A percentile compares a stretch with the other conserved stretches of the same genome.
Conservation (phyloP, 2,888 invertebrate species). For the Yponomeuta evonymella region DNA sequence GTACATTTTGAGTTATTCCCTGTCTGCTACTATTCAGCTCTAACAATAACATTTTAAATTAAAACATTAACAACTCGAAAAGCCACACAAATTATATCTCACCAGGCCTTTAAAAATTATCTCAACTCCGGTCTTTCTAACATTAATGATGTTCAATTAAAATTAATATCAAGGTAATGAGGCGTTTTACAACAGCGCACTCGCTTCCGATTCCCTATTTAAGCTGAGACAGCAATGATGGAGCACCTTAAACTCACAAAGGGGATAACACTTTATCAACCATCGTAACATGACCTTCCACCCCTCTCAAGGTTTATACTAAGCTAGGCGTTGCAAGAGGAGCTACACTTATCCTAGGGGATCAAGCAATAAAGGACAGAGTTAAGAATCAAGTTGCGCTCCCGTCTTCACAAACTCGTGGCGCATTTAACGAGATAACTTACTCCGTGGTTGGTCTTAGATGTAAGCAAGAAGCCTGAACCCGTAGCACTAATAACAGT, state of each 20-base stretch:
- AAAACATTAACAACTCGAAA: too few relatives aligned
- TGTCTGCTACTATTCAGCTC: too few relatives aligned
- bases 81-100: too few relatives aligned
- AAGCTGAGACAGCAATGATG: conserved; percentile 6
- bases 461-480: background rate
- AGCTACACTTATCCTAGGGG: conserved; percentile 16
- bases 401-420: conserved; percentile 48
- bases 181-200: conserved; percentile 4
- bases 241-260: conserved; percentile 13
- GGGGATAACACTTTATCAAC: conserved; percentile 13
- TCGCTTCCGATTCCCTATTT: conserved; percentile 7
- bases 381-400: conserved; percentile 39
- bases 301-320: background rate
- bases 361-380: conserved; percentile 31
- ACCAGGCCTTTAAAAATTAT: too few relatives aligned
- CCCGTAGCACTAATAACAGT: background rate
- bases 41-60: too few relatives aligned
- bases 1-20: too few relatives aligned
- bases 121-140: too few relatives aligned
- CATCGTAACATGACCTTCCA: background rate
- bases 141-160: background rate
- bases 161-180: conserved; percentile 8
- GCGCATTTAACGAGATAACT: conserved; percentile 68
- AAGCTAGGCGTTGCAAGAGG: background rate
- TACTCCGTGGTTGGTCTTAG: conserved; percentile 35